phyloP scores from a whole-genome alignment of 1,140 invertebrate genomes.

The Drosophila subobscura region DNA sequence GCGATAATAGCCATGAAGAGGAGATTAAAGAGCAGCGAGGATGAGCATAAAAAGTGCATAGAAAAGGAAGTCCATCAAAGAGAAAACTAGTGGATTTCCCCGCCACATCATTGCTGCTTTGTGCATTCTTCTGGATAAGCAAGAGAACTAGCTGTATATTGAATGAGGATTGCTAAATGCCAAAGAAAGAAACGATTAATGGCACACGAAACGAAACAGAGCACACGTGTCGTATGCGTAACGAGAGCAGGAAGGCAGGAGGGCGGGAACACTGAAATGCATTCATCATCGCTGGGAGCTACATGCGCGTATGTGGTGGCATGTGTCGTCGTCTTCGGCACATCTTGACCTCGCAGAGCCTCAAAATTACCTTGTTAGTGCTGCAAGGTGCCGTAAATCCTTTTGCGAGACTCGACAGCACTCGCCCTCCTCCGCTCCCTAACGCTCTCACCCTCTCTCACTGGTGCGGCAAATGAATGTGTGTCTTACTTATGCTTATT shows the following conservation, averaged over 20 bases:
- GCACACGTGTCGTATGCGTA: conserved; percentile 46
- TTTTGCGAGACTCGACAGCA: conserved; percentile 18
- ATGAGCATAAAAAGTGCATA: conserved; percentile 16
- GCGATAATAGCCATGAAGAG: conserved; percentile 5
- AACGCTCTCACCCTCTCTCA: neutral
- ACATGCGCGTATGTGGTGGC: neutral
- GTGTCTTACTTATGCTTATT: conserved; percentile 73
- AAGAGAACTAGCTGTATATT: conserved; percentile 2
- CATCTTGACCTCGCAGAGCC: conserved; percentile 41
- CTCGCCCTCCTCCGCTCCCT: neutral
- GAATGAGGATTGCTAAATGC: conserved; percentile 49
- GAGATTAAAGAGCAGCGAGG: conserved; percentile 56
- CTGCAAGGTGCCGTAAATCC: conserved; percentile 48
- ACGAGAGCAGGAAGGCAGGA: conserved; percentile 28
- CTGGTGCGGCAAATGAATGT: conserved; percentile 45
- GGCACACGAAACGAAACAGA: conserved; percentile 14
- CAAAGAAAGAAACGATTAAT: too few species aligned
- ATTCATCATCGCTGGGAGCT: conserved; percentile 24
- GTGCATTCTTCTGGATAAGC: neutral
- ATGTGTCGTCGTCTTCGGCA: conserved; percentile 1
- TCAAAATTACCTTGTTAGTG: conserved; percentile 45
- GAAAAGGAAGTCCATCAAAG: conserved; percentile 41
- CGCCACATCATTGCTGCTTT: neutral
- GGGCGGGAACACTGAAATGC: conserved; percentile 14
- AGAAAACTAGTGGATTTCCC: conserved; percentile 25